These are phyloP conservation scores for Xiphophorus couchianus DNA, from an alignment of 2,113 vertebrate genomes.

Conservation along the genomic window DNA sequence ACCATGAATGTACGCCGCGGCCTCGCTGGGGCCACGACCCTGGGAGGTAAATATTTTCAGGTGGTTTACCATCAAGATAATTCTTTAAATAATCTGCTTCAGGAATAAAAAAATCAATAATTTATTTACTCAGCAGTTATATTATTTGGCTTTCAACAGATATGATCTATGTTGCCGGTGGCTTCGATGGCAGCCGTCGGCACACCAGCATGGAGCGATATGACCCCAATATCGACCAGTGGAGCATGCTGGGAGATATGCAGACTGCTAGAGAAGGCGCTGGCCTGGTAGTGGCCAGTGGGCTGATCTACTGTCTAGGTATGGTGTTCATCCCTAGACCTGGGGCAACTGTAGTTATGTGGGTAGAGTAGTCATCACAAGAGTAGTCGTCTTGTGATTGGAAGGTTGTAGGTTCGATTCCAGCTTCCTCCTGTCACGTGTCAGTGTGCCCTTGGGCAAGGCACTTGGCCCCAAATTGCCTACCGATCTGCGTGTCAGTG, in stretches of 20 bases:
- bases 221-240: conserved; percentile 98
- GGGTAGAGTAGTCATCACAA: too few species aligned
- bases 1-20: conserved; percentile 97
- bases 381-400: too few species aligned
- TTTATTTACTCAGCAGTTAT: rapidly evolving
- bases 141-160: conserved; percentile 72
- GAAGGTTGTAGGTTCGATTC: too few species aligned
- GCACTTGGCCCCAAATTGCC: too few species aligned
- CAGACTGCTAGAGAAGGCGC: conserved; percentile 97
- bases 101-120: background rate
- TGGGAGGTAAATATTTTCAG: conserved; percentile 84
- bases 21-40: conserved; percentile 93
- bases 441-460: too few species aligned
- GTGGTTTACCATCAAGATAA: background rate
- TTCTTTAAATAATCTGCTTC: background rate
- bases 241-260: conserved; percentile 99
- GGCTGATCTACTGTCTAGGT: conserved; percentile 97
- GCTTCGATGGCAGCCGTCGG: conserved; percentile 95
- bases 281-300: conserved; percentile 94
- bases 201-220: conserved; percentile 99
- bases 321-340: background rate
- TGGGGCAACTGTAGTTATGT: too few species aligned
- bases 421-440: too few species aligned
- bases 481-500: too few species aligned
- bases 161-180: conserved; percentile 98